These are phyloP conservation scores for Oxycera nigricornis DNA, from an alignment of 2,888 invertebrate genomes.

Conservation along the genomic window DNA sequence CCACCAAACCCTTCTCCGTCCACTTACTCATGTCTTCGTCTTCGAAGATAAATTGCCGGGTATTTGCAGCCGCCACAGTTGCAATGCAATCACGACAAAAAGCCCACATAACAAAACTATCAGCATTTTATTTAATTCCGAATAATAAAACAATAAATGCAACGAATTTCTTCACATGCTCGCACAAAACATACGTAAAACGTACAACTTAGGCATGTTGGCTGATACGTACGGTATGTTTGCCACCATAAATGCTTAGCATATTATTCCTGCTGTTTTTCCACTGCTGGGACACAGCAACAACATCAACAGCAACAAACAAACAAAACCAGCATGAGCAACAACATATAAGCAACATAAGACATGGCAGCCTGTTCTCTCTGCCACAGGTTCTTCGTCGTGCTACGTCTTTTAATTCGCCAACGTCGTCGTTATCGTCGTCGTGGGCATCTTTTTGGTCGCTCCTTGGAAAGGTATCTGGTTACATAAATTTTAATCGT, in stretches of 20 bases:
- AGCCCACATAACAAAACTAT: conserved; percentile 14
- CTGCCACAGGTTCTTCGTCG: not conserved
- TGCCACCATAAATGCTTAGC: conserved; percentile 31
- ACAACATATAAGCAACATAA: not conserved
- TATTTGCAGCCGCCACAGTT: not conserved
- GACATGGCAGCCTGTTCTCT: not conserved
- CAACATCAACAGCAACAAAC: not conserved
- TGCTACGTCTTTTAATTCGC: not conserved
- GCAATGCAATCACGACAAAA: not conserved
- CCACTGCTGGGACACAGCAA: not conserved
- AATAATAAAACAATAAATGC: conserved; percentile 10
- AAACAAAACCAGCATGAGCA: not conserved
- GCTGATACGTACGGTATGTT: conserved; percentile 17
- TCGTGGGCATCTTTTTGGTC: not conserved
- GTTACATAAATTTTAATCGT: conserved; percentile 40
- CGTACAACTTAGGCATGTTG: conserved; percentile 25
- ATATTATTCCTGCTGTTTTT: conserved; percentile 19
- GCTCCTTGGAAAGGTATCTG: conserved; percentile 7
- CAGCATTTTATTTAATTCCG: conserved; percentile 18
- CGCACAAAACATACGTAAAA: conserved; percentile 11
- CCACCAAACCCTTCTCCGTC: not conserved
- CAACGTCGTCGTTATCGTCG: not conserved
- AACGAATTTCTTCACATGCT: not conserved
- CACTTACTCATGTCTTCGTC: not conserved
- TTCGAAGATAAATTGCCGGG: not conserved